These are phyloP conservation scores for Electrophaes corylata DNA, from an alignment of 2,888 invertebrate genomes.

Conservation along the genomic window DNA sequence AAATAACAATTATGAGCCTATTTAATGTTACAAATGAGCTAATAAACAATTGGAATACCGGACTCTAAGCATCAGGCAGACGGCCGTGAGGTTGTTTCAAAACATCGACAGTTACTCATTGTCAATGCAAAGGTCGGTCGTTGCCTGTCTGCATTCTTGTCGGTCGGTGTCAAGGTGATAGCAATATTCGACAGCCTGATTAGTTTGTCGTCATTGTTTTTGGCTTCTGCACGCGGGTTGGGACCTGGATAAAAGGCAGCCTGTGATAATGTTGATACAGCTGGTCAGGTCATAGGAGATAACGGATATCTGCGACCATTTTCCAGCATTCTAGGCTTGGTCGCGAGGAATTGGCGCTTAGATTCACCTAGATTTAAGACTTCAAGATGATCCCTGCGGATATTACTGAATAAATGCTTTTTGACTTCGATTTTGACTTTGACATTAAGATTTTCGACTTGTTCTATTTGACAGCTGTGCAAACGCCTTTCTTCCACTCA, in stretches of 20 bases:
- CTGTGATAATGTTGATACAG: neutral
- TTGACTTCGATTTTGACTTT: no score
- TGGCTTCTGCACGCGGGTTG: neutral
- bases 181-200: conserved; percentile 39
- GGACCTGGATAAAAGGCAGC: neutral
- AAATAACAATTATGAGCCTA: neutral
- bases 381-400: no score
- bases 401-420: no score
- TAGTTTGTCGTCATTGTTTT: neutral
- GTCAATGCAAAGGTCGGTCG: conserved; percentile 61
- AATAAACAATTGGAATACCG: neutral
- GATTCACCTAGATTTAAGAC: no score
- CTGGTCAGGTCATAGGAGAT: no score
- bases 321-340: neutral
- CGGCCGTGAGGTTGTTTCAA: conserved; percentile 27
- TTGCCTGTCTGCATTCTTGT: conserved; percentile 63
- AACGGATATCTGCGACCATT: no score
- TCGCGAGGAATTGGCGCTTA: no score
- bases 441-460: neutral
- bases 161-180: conserved; percentile 59
- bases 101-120: conserved; percentile 45
- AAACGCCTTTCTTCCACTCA: neutral
- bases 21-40: neutral
- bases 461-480: neutral
- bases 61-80: conserved; percentile 16